Evolutionary conservation across 2,113 vertebrate species (phyloP).

Genomic region (Sialia sialis): DNA sequence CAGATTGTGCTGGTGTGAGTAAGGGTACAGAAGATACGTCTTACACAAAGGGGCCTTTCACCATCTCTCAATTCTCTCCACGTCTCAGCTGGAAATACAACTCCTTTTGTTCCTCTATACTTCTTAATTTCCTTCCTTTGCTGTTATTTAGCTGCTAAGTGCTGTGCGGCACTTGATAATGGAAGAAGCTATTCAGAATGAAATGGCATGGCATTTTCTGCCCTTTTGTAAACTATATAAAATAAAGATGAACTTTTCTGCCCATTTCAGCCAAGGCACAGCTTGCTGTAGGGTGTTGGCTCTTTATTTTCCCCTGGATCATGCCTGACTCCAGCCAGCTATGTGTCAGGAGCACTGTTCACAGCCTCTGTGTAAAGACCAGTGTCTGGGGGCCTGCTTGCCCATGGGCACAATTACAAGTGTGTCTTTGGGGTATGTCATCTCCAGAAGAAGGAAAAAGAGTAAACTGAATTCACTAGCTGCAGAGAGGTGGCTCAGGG

Average conservation of each 20-base stretch:
- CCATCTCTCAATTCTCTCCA: not conserved
- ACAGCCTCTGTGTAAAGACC: fast-evolving
- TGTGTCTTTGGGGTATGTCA: not conserved
- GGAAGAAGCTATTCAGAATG: not conserved
- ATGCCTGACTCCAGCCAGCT: not conserved
- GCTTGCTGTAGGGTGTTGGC: not conserved
- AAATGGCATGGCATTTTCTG: conserved; percentile 28
- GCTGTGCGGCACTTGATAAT: not conserved
- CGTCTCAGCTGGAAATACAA: not conserved
- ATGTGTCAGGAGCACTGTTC: not conserved
- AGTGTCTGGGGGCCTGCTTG: not conserved
- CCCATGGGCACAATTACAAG: not conserved
- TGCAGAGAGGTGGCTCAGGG: not conserved
- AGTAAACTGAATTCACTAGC: not conserved
- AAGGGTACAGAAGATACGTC: not conserved
- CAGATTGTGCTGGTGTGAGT: not conserved
- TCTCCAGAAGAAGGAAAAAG: not conserved
- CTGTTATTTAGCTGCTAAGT: conserved; percentile 26
- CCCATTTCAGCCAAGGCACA: not conserved
- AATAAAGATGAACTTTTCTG: conserved; percentile 17
- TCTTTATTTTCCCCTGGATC: not conserved
- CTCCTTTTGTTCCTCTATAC: not conserved
- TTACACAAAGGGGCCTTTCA: not conserved
- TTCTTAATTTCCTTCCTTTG: conserved; percentile 39
- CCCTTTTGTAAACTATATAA: conserved; percentile 30